These are phyloP conservation scores for Hylomyscus alleni DNA, from an alignment of 2,797 vertebrate species.

Conservation along the genomic window DNA sequence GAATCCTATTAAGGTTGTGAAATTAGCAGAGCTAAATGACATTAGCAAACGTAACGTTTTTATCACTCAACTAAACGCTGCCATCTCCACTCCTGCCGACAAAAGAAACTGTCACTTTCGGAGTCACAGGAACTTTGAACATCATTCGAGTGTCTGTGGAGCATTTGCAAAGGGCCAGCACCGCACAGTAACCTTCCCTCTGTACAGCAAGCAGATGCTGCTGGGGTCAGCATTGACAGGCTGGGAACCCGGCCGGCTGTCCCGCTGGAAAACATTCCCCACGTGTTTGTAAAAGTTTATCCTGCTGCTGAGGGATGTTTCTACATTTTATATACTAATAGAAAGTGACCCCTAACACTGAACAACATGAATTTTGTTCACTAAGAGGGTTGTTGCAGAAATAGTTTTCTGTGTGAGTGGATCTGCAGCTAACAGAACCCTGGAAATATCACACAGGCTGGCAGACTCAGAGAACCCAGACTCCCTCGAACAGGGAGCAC, in stretches of 20 bases:
- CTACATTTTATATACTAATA: neutral
- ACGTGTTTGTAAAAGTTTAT: no score
- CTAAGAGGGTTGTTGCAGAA: neutral
- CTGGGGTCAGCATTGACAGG: rapidly evolving
- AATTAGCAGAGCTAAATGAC: slow-evolving; percentile 76
- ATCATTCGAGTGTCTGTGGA: rapidly evolving
- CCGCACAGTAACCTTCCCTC: rapidly evolving
- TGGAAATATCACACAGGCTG: rapidly evolving
- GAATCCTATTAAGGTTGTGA: slow-evolving; percentile 70
- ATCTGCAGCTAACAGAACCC: no score
- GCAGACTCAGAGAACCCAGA: rapidly evolving
- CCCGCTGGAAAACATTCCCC: neutral
- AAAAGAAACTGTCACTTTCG: slow-evolving; percentile 37
- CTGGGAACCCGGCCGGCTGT: neutral
- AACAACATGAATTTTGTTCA: neutral
- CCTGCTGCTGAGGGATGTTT: no score
- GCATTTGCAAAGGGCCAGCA: neutral
- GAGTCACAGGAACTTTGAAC: neutral
- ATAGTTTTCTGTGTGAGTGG: neutral
- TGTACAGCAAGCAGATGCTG: rapidly evolving
- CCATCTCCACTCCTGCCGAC: slow-evolving; percentile 46
- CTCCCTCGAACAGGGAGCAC: neutral
- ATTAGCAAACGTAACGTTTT: slow-evolving; percentile 51
- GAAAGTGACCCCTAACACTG: neutral
- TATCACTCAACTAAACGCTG: slow-evolving; percentile 28